Percentiles rank a stretch among this genome's conserved stretches.
Conservation (phyloP, 2,113 vertebrate genomes). For the Piliocolobus tephrosceles region DNA sequence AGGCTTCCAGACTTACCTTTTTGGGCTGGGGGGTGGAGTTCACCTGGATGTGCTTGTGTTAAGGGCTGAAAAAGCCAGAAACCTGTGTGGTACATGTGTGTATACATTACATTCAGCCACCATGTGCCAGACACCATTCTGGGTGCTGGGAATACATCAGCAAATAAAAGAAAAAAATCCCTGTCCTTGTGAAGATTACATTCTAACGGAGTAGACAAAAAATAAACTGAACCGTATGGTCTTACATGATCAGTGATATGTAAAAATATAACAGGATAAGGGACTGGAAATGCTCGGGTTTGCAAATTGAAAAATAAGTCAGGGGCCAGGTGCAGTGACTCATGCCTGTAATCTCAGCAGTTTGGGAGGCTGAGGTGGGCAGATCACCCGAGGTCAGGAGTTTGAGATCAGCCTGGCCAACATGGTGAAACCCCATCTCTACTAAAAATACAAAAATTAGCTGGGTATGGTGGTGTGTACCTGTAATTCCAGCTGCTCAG, state of each 20-base stretch:
- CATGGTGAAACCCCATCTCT: too few species aligned
- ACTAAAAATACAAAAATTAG: too few species aligned
- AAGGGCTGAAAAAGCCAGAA: not conserved
- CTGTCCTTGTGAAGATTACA: not conserved
- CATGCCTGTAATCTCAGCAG: too few species aligned
- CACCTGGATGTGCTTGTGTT: not conserved
- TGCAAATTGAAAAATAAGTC: not conserved
- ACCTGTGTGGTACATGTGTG: fast-evolving
- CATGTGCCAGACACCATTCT: not conserved
- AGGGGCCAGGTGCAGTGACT: not conserved
- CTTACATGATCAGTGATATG: not conserved
- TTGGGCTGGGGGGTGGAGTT: not conserved
- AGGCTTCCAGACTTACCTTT: not conserved
- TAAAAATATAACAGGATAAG: not conserved
- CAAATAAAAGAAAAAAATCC: not conserved
- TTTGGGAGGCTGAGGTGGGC: too few species aligned
- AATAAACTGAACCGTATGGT: not conserved
- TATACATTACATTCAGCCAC: too few species aligned
- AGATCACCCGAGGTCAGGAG: too few species aligned
- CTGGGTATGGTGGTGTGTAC: too few species aligned
- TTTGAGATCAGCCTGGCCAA: too few species aligned
- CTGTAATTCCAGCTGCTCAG: too few species aligned
- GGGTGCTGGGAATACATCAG: not conserved
- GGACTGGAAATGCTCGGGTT: not conserved
- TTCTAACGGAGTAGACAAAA: not conserved